Base-by-base conservation (phyloP, 2,113 vertebrate genomes). In the Bubo bubo region DNA sequence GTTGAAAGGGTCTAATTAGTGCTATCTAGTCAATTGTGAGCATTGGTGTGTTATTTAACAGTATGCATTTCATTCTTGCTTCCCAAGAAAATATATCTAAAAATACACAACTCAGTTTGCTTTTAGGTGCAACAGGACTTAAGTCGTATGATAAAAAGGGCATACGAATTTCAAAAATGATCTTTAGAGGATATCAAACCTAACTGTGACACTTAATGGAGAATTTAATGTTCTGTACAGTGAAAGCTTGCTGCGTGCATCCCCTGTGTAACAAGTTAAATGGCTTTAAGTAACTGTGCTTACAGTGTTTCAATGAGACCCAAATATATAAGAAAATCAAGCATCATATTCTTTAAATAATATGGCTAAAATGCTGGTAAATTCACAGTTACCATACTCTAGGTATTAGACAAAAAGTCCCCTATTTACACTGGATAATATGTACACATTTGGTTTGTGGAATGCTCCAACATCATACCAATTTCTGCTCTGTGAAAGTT, bases 291-390 rank as follows among this genome's bases (percentile, higher is more conserved):
- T 96, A 95, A 94, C 81, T 95, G 89, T 97, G 94, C 90, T 97
- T 93, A 94, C 86, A 59, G 81, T 82, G 85, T 12, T 93, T 84
- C 56, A 53, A 27, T 81, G 79, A 88, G 89, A 95, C 79, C 81
- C 90, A 88, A 85, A 43, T 86, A 91, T 74, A 63, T 85, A 86
- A 95, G 79, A 93, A 94, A 94, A 86, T 77, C 75, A 91, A 89
- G 90, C 58, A 93, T 90, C 71, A 47, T 89, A 74, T 80, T 93
- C 89, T 93, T 96, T 81, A 92, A 91, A 76, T 97, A 95, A 91
- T 97, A 97, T 96, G 97, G 96, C 97, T 97, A 95, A 95, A 97
- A 93, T 89, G 85, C 95, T 97, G 95, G 95, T 92, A 98, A 95
- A 95, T 80, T 88, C 94, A 88, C 81, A 97, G 94, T 77, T 86